A percentile compares a stretch with the other conserved stretches of the same genome.
These are phyloP conservation scores for Odontamblyopus lacepedii DNA, from an alignment of 2,797 vertebrate species.

Conservation along the genomic window DNA sequence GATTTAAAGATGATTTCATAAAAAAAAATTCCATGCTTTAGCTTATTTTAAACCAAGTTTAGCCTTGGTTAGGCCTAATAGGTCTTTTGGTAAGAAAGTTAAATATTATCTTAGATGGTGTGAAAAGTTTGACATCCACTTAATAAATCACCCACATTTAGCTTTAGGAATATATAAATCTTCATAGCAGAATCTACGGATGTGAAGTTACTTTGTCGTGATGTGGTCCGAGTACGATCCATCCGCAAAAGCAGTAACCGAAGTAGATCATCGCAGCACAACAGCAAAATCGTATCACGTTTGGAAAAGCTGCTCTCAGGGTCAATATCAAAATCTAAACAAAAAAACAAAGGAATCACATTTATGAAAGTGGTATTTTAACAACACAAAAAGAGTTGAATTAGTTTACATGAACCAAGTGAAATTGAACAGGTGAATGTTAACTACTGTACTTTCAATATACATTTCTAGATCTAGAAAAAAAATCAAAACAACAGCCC, in stretches of 20 bases:
- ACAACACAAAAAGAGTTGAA: background rate
- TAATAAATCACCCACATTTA: too few relatives aligned
- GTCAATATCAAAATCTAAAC: conserved; percentile 92
- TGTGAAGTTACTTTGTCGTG: conserved; percentile 86
- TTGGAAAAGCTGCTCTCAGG: conserved; percentile 88
- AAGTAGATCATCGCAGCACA: conserved; percentile 95
- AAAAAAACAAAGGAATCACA: background rate
- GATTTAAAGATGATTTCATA: too few relatives aligned
- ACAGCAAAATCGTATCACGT: conserved; percentile 89
- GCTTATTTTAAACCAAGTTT: too few relatives aligned
- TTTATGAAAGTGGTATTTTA: background rate
- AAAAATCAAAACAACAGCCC: conserved; percentile 26
- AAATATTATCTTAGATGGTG: too few relatives aligned
- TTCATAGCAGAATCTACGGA: too few relatives aligned
- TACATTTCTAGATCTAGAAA: too few relatives aligned
- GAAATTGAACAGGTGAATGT: background rate
- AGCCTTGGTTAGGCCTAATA: too few relatives aligned
- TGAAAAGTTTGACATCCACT: too few relatives aligned
- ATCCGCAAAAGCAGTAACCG: conserved; percentile 97
- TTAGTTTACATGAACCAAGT: background rate
- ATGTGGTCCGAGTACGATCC: conserved; percentile 96
- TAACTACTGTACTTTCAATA: too few relatives aligned
- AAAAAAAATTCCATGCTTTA: too few relatives aligned
- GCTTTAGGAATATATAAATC: too few relatives aligned
- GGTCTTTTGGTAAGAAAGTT: too few relatives aligned